Conservation (phyloP, 2,888 invertebrate species). For the Euclidia mi region DNA sequence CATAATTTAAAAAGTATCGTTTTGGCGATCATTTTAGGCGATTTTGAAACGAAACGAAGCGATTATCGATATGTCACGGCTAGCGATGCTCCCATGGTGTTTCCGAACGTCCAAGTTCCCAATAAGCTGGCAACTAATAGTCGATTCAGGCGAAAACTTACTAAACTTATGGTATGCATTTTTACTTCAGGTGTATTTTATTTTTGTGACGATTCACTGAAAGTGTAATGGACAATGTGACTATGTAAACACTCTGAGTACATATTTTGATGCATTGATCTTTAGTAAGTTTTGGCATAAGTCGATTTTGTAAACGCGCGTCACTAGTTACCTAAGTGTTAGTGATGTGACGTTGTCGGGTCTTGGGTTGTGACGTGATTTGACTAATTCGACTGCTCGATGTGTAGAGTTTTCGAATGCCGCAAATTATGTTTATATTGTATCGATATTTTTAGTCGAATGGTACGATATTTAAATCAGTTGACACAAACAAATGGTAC, state of each 20-base stretch:
- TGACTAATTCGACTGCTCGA: conserved; percentile 49
- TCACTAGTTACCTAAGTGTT: conserved; percentile 39
- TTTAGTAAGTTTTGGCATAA: conserved; percentile 52
- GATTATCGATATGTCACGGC: conserved; percentile 44
- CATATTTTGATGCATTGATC: conserved; percentile 18
- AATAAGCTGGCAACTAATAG: conserved; percentile 64
- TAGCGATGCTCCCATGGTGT: conserved; percentile 72
- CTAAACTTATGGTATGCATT: conserved; percentile 30
- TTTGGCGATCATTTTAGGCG: conserved; percentile 29
- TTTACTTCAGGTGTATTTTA: conserved; percentile 22
- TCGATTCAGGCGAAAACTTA: conserved; percentile 52
- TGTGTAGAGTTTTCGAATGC: conserved; percentile 42
- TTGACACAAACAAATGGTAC: conserved; percentile 56
- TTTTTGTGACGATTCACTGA: conserved; percentile 37
- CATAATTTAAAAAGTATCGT: neutral
- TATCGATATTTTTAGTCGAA: conserved; percentile 48
- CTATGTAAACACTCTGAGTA: conserved; percentile 11
- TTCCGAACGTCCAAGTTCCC: conserved; percentile 67
- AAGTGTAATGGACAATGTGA: conserved; percentile 23
- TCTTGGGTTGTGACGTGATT: conserved; percentile 53
- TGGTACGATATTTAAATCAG: conserved; percentile 50
- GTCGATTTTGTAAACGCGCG: conserved; percentile 46
- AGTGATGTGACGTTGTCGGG: conserved; percentile 55
- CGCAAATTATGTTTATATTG: conserved; percentile 49
- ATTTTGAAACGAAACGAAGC: conserved; percentile 41